Evolutionary conservation across 2,113 vertebrate species (phyloP).

Genomic region (Vulpes ferrilata): DNA sequence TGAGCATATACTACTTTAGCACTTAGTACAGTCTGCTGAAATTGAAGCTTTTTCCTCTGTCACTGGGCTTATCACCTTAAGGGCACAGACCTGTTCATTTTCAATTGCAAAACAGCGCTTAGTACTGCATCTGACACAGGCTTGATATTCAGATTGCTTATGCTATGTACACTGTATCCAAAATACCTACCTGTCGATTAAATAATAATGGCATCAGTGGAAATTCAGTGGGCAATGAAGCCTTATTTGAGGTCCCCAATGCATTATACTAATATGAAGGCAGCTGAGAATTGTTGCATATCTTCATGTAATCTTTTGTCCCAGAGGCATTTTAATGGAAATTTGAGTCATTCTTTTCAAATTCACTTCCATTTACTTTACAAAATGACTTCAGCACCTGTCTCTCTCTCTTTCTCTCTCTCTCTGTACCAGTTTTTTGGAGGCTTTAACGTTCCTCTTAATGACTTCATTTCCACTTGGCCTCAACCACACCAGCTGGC

Average conservation of each 20-base stretch:
- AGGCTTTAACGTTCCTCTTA: slow-evolving; percentile 20
- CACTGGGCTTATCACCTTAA: background rate
- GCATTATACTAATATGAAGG: slow-evolving; percentile 56
- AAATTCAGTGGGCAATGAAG: slow-evolving; percentile 70
- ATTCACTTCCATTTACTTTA: slow-evolving; percentile 73
- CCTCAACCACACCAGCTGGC: slow-evolving; percentile 37
- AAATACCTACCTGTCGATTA: slow-evolving; percentile 58
- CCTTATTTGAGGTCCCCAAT: slow-evolving; percentile 62
- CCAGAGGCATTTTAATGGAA: slow-evolving; percentile 80
- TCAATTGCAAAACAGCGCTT: background rate
- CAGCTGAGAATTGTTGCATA: slow-evolving; percentile 73
- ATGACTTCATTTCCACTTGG: slow-evolving; percentile 3
- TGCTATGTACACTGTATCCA: slow-evolving; percentile 20
- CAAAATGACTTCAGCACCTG: slow-evolving; percentile 60
- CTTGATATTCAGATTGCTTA: slow-evolving; percentile 16
- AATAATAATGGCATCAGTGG: slow-evolving; percentile 58
- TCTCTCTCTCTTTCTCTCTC: slow-evolving; percentile 66
- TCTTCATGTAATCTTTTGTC: slow-evolving; percentile 77
- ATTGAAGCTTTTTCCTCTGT: background rate
- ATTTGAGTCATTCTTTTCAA: slow-evolving; percentile 75
- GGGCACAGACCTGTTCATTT: background rate
- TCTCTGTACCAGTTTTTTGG: slow-evolving; percentile 17
- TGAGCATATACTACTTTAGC: background rate
- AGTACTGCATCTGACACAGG: background rate
- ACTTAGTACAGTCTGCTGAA: background rate